Conservation (phyloP, 2,113 vertebrate species). For the Catagonus wagneri region DNA sequence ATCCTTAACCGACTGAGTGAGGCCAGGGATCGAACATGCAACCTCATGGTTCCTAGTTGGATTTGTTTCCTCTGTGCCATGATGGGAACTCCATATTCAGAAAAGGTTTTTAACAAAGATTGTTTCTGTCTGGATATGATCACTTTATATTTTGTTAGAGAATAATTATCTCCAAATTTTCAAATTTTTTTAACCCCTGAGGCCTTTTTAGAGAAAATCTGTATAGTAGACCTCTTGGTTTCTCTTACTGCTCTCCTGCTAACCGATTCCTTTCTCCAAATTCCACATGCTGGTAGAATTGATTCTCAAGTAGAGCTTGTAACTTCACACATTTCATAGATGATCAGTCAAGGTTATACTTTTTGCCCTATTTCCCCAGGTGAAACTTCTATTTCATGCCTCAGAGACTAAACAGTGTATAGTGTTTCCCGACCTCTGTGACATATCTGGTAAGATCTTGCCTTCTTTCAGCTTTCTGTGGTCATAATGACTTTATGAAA, state of each 20-base stretch:
- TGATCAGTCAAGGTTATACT: slow-evolving; percentile 10
- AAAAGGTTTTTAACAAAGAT: neutral
- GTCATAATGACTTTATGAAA: slow-evolving; percentile 46
- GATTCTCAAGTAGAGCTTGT: neutral
- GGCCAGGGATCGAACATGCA: too few relatives aligned
- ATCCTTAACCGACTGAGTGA: too few relatives aligned
- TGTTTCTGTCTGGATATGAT: neutral
- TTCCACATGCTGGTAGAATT: neutral
- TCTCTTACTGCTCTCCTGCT: neutral
- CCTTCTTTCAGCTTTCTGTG: neutral
- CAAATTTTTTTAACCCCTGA: neutral
- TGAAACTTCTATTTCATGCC: slow-evolving; percentile 56
- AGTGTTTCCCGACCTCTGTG: slow-evolving; percentile 9
- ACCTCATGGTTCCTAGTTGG: too few relatives aligned
- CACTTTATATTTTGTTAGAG: neutral
- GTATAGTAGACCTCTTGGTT: neutral
- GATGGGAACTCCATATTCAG: too few relatives aligned
- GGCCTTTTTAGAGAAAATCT: neutral
- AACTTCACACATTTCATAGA: slow-evolving; percentile 34
- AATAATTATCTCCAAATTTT: neutral
- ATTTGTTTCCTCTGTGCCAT: too few relatives aligned
- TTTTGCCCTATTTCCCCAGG: slow-evolving; percentile 15
- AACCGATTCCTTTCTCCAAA: neutral
- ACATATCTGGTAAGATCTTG: slow-evolving; percentile 4
- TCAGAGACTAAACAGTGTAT: neutral